phyloP scores from a whole-genome alignment of 1,140 invertebrate genomes.

The Ceratosolen fusciceps region DNA sequence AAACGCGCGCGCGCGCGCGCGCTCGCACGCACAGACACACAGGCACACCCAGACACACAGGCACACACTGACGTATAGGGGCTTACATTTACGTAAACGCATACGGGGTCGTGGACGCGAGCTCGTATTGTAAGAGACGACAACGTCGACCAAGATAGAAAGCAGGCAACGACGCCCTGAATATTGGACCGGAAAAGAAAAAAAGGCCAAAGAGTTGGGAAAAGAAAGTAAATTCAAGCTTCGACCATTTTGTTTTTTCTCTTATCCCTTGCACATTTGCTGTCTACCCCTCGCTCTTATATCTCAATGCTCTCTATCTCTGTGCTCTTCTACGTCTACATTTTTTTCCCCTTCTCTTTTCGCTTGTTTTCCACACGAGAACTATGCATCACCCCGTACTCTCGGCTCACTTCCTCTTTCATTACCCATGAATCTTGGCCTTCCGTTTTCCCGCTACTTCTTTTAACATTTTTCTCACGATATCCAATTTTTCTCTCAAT shows the following conservation, averaged over 20 bases:
- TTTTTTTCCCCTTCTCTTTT: not conserved
- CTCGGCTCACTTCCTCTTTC: not conserved
- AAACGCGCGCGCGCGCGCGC: not conserved
- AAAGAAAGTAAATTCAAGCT: constrained; percentile 7
- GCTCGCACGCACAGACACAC: too few relatives aligned
- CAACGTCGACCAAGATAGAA: constrained; percentile 22
- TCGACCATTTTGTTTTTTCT: constrained; percentile 36
- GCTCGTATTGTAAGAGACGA: not conserved
- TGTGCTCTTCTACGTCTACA: not conserved
- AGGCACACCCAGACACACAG: too few relatives aligned
- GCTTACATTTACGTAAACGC: not conserved
- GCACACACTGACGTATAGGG: not conserved
- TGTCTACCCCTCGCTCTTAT: not conserved
- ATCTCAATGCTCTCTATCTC: not conserved
- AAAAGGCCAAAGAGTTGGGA: constrained; percentile 42
- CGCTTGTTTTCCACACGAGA: not conserved
- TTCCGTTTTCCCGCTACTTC: not conserved
- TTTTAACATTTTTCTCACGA: not conserved
- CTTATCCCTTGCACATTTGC: not conserved
- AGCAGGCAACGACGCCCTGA: constrained; percentile 14
- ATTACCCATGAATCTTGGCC: not conserved
- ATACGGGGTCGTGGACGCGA: not conserved
- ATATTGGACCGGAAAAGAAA: constrained; percentile 44
- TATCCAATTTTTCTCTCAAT: not conserved
- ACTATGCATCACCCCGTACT: not conserved